Conservation (phyloP, 2,113 vertebrate species). For the Chaenocephalus aceratus region DNA sequence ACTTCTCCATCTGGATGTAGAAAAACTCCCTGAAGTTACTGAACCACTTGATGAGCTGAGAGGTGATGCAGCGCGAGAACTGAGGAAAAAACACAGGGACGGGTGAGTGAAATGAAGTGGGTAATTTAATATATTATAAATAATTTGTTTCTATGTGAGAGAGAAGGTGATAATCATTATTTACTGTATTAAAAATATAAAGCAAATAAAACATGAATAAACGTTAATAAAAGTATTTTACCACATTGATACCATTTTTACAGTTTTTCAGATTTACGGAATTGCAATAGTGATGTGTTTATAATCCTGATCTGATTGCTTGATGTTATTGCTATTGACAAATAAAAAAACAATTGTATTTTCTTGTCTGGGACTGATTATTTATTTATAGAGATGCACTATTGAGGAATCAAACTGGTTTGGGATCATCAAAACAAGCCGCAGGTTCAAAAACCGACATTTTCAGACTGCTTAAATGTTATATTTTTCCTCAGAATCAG, state of each 20-base stretch:
- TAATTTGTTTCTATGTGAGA: background rate
- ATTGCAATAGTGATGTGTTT: background rate
- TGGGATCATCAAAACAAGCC: background rate
- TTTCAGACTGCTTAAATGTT: background rate
- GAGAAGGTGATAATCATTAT: background rate
- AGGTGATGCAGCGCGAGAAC: constrained; percentile 93
- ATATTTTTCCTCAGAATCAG: background rate
- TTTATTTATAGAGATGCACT: background rate
- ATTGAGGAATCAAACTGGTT: background rate
- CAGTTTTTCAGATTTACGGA: background rate
- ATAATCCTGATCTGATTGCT: background rate
- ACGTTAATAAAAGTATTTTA: constrained; percentile 5
- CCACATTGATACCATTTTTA: background rate
- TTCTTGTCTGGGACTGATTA: background rate
- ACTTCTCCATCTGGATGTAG: constrained; percentile 97
- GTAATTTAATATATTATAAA: background rate
- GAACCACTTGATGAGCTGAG: constrained; percentile 98
- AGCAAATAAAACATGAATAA: constrained; percentile 23
- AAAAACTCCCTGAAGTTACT: constrained; percentile 97
- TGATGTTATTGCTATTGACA: background rate
- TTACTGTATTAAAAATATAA: background rate
- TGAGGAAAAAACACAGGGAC: constrained; percentile 61
- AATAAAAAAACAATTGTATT: constrained; percentile 21
- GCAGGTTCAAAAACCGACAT: background rate
- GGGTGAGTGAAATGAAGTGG: constrained; percentile 46